These are phyloP conservation scores for Cyanoderma ruficeps DNA, from an alignment of 2,113 vertebrate species.

Conservation along the genomic window DNA sequence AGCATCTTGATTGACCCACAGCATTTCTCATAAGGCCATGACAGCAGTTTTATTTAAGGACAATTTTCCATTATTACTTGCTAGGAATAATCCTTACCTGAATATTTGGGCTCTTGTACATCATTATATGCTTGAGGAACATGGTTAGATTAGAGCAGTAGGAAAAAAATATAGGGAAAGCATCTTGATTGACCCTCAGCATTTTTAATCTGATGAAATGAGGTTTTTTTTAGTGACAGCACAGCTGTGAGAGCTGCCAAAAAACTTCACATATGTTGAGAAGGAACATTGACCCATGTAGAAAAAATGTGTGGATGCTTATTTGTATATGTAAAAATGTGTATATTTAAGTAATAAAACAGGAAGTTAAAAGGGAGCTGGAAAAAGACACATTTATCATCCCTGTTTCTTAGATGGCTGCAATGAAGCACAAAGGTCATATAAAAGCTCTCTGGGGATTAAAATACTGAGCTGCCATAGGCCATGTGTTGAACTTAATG, in stretches of 20 bases:
- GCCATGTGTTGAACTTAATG: background rate
- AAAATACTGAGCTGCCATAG: background rate
- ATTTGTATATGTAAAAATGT: background rate
- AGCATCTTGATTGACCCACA: background rate
- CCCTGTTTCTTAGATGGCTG: background rate
- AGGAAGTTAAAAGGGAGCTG: background rate
- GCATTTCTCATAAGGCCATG: background rate
- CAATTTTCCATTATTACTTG: too few species aligned
- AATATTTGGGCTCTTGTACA: too few species aligned
- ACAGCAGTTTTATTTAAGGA: too few species aligned
- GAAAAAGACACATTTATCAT: background rate
- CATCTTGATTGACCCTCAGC: background rate
- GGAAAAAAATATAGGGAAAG: background rate
- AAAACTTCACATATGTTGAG: background rate
- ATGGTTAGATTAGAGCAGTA: too few species aligned
- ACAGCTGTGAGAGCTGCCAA: background rate
- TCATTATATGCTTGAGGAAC: too few species aligned
- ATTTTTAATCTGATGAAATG: background rate
- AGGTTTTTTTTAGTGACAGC: background rate
- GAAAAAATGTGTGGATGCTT: background rate
- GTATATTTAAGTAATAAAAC: background rate
- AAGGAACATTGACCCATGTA: background rate
- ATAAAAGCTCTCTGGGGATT: background rate
- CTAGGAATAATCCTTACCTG: too few species aligned
- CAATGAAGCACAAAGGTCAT: background rate